Percentiles rank a stretch among this genome's conserved stretches.
These are phyloP conservation scores for Anoura caudifer DNA, from an alignment of 2,113 vertebrate species.

Conservation along the genomic window DNA sequence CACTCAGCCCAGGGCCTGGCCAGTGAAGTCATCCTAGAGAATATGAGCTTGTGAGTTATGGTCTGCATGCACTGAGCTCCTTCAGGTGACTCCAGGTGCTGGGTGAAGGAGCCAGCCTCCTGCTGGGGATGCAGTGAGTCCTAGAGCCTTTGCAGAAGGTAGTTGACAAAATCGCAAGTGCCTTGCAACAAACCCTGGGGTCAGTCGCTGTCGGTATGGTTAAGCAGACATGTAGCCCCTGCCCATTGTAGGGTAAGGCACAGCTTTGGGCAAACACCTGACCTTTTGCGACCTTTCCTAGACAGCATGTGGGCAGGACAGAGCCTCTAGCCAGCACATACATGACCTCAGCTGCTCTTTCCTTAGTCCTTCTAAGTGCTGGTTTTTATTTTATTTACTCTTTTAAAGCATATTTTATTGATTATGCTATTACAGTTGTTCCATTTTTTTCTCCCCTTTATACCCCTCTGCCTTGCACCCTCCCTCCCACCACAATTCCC, in stretches of 20 bases:
- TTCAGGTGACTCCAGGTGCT: not conserved
- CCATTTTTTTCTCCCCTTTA: too few relatives aligned
- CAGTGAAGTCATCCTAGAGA: not conserved
- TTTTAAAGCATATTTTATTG: too few relatives aligned
- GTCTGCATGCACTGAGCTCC: not conserved
- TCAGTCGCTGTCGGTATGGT: not conserved
- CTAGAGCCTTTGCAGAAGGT: not conserved
- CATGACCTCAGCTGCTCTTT: not conserved
- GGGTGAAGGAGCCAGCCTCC: not conserved
- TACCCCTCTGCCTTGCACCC: too few relatives aligned
- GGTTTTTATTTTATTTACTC: not conserved
- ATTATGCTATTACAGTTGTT: too few relatives aligned
- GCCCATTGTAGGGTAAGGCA: slow-evolving; percentile 23
- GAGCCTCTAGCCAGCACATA: not conserved
- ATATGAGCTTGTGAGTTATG: too few relatives aligned
- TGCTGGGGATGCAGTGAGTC: not conserved
- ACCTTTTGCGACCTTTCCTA: not conserved
- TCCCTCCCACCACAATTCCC: too few relatives aligned
- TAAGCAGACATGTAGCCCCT: not conserved
- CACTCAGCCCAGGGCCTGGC: not conserved
- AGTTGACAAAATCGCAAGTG: not conserved
- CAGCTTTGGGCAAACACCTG: slow-evolving; percentile 27
- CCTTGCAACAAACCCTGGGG: not conserved
- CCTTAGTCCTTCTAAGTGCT: not conserved
- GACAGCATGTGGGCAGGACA: not conserved